Evolutionary conservation across 2,113 vertebrate genomes (phyloP).

Genomic region (Haemorhous mexicanus): DNA sequence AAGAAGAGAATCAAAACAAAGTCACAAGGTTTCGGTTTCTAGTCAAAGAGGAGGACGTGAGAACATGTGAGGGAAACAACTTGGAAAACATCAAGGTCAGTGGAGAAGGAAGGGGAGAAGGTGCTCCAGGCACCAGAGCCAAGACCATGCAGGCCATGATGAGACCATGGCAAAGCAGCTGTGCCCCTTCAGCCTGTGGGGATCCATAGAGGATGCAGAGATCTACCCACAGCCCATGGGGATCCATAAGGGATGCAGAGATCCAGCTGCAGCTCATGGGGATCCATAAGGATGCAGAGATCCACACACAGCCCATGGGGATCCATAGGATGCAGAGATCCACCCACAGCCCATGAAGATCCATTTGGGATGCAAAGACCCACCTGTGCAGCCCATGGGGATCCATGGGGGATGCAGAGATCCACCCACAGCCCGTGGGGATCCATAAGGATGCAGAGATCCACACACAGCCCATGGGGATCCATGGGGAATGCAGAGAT

Average conservation of each 20-base stretch:
- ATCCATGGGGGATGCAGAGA: not conserved
- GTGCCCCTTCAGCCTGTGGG: not conserved
- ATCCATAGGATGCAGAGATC: not conserved
- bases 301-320: not conserved
- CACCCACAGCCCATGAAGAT: not conserved
- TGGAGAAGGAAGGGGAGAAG: not conserved
- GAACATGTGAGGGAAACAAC: not conserved
- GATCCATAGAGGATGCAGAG: too few relatives aligned
- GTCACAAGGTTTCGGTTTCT: not conserved
- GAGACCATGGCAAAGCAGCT: not conserved
- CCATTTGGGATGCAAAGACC: not conserved
- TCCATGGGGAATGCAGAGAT: not conserved
- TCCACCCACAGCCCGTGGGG: rapidly evolving
- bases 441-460: too few relatives aligned
- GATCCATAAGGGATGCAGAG: not conserved
- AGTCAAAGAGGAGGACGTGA: not conserved
- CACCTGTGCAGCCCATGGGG: not conserved
- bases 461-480: rapidly evolving
- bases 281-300: not conserved
- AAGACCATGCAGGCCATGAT: not conserved
- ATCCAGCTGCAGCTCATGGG: not conserved
- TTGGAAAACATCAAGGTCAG: not conserved
- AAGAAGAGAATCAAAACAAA: not conserved
- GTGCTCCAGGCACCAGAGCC: not conserved
- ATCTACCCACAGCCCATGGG: not conserved